Conservation (phyloP, 2,888 invertebrate genomes). For the Pristionchus maxplancki region DNA sequence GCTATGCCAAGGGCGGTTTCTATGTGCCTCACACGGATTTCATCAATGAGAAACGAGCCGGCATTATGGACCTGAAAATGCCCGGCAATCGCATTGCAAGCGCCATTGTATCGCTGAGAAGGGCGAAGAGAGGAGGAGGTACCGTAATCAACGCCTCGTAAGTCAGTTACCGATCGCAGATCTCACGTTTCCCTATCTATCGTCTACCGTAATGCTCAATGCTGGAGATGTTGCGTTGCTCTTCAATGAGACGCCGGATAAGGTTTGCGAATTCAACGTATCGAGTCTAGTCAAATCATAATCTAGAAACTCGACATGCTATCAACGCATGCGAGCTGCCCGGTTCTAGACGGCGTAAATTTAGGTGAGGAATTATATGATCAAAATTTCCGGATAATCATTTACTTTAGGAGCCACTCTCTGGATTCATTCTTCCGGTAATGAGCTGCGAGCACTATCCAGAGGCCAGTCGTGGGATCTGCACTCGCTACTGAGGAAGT, state of each 20-base stretch:
- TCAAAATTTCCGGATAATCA: too few relatives aligned
- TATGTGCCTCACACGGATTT: conserved; percentile 71
- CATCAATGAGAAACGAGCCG: conserved; percentile 60
- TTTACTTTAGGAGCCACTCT: conserved; percentile 56
- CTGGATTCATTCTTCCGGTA: conserved; percentile 55
- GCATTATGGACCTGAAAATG: background rate
- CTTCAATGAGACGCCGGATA: conserved; percentile 65
- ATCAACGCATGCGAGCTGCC: conserved; percentile 64
- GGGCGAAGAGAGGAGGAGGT: conserved; percentile 67
- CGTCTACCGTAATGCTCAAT: conserved; percentile 63
- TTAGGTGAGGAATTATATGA: conserved; percentile 56
- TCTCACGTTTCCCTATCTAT: conserved; percentile 67
- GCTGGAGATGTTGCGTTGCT: conserved; percentile 68
- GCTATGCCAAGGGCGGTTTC: conserved; percentile 65
- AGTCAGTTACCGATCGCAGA: conserved; percentile 47
- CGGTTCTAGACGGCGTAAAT: conserved; percentile 64
- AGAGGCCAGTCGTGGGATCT: background rate
- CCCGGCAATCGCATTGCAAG: conserved; percentile 71
- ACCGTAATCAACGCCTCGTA: background rate
- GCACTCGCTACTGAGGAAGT: background rate
- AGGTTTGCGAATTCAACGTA: conserved; percentile 51
- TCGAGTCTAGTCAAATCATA: background rate
- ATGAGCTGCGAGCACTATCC: conserved; percentile 52
- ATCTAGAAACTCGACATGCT: background rate
- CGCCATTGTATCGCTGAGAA: conserved; percentile 63